Base-by-base conservation (phyloP, 2,888 invertebrate species). In the Rhopalosiphum nymphaeae region DNA sequence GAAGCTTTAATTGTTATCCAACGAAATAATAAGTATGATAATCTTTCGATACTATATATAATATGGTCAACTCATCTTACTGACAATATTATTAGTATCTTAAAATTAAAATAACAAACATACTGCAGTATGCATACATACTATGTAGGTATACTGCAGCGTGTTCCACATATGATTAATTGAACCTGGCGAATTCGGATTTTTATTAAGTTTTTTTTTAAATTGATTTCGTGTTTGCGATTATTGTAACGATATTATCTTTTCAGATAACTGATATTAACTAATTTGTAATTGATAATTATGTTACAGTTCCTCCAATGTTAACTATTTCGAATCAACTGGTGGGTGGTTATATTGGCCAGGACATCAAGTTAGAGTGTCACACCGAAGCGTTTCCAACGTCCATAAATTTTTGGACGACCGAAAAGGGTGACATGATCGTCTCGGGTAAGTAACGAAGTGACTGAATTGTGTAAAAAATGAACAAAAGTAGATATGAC, bases 321-420 rank as follows among this genome's bases (percentile, higher is more conserved):
- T 96, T 99, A 96, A 98, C 98, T 95, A 98, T 99, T 96, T 98
- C 98, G 92, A 98, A 98, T 96, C 98, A 98, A 96, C 97, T 98
- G 96, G 98, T 98, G 96, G 98, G 98, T 87, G 98, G 98, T 94
- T 98, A 98, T 96, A 96, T 98, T 95, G 98, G 98, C 13, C 98
- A 98, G 96, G 98, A 98, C 96, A 98, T 98, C 94, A 97, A 97
- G 87, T 96, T 98, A 95, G 98, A 98, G 96, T 98, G 98, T 96
- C 98, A 98, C 96, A 98, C 98, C 0, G 98, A 99, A 96, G 98
- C 98, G 87, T 98, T 98, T 96, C 98, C 98, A 67, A 98, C 98
- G 95, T 98, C 98, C 93, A 98, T 98, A 96, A 98, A 98, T 97
- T 99, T 98, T 96, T 99, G 98, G 98, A 98, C 98, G 78, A 98